Evolutionary conservation across 2,797 vertebrate genomes (phyloP).

Genomic region (Lithobates pipiens): DNA sequence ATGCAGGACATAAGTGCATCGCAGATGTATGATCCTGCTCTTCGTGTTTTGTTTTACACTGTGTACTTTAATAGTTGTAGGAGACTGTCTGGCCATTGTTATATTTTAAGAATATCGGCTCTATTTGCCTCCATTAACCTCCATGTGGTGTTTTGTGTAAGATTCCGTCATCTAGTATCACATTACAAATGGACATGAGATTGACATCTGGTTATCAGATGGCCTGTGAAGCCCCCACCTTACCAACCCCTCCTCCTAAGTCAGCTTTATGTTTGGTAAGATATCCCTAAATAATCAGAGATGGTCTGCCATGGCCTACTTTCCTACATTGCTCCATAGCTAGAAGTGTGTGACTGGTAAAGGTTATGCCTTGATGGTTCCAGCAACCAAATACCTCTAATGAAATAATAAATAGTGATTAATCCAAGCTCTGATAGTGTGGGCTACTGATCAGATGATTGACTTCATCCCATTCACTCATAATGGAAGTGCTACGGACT

Average conservation of each 20-base stretch:
- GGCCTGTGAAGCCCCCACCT: neutral
- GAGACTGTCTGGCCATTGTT: too few species aligned
- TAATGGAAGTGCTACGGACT: neutral
- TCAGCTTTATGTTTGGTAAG: neutral
- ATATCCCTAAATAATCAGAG: neutral
- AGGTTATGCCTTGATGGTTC: conserved; percentile 1
- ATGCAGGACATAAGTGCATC: too few species aligned
- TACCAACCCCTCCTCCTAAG: conserved; percentile 22
- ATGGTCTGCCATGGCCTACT: conserved; percentile 3
- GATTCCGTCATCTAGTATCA: conserved; percentile 10
- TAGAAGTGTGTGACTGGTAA: neutral
- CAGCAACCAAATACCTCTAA: neutral
- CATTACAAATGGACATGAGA: conserved; percentile 7
- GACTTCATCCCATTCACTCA: conserved; percentile 8
- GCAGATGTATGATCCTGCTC: too few species aligned
- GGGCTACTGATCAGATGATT: conserved; percentile 7
- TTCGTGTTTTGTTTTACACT: too few species aligned
- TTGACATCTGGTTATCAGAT: conserved; percentile 12
- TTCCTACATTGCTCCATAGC: neutral
- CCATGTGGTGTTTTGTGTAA: neutral
- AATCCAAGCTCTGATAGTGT: neutral
- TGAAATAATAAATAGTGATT: neutral
- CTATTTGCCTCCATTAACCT: neutral
- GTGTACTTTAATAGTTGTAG: too few species aligned
- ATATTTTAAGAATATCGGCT: neutral